Evolutionary conservation across 2,888 invertebrate species (phyloP), one percentile per base, ranked within the genome.

Genomic region (Drosophila paranaensis): DNA sequence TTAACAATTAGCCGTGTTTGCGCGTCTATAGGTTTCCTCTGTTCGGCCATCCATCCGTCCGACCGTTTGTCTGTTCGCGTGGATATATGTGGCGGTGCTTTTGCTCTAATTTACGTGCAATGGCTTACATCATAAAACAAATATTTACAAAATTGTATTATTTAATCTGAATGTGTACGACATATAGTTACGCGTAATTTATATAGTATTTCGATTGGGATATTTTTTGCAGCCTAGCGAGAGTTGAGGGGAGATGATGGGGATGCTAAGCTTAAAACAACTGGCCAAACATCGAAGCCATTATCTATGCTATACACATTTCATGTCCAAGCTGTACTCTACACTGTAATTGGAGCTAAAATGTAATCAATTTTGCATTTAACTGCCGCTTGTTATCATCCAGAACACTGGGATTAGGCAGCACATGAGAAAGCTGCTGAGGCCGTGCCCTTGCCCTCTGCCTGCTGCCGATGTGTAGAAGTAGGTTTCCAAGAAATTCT

Each of bases 401-500:
- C 82, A 79, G 54, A 74, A 33, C 66, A 77, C 40, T 16, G 30
- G 56, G 60, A 60, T 71, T 56, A 82, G 65, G 60, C 51, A 58
- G 64, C 67, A 50, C 39, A 79, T 37, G 35, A 68, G 35, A 27
- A 56, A 14, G 60, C 55, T 45, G 50, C 39, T 46, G 50, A 51
- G 42, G 42, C 39, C 42, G 10, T 8, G 11, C 3, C 30, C 25
- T 11, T 8, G 11, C 3, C 30, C 25, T 11, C 16, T 61, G 50
- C 39, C 77, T 60, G 83, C 82, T 50, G 88, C 66, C 54, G 91
- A 90, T 51, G 87, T 73, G 43, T 73, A 82, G 73, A 92, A 91
- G 70, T 91, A 92, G 45, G 88, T 87, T 70, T 91, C 92, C 78
- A 92, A 88, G 80, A 92, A 91, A 74, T 88, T 85, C 57, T 85